Conservation (phyloP, 2,888 invertebrate genomes). For the Rhagium mordax region DNA sequence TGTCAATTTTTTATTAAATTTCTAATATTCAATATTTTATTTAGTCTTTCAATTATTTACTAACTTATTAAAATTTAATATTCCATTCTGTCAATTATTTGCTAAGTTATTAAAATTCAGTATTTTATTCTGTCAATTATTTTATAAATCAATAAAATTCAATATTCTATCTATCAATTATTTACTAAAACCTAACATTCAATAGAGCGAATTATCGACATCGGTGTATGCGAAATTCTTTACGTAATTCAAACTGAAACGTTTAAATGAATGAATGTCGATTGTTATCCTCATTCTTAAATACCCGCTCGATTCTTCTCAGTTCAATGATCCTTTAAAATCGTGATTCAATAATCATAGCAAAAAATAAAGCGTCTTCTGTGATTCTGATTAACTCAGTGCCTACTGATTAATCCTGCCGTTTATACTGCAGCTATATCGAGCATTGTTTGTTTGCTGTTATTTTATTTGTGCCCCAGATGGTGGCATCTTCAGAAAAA, state of each 20-base stretch:
- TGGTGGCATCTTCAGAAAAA: not conserved
- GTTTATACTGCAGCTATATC: not conserved
- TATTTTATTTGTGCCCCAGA: not conserved
- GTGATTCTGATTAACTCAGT: not conserved
- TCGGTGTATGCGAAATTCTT: not conserved
- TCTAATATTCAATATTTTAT: too few species aligned
- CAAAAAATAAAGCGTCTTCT: not conserved
- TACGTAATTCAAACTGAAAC: not conserved
- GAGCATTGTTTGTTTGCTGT: not conserved
- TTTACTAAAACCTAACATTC: too few species aligned
- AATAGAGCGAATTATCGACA: too few species aligned
- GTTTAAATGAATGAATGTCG: not conserved
- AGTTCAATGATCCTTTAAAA: not conserved
- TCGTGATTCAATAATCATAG: not conserved
- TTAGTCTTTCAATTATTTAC: too few species aligned
- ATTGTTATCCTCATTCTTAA: not conserved
- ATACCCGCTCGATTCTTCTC: not conserved
- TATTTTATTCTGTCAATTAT: too few species aligned
- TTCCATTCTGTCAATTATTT: too few species aligned
- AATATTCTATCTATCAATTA: too few species aligned
- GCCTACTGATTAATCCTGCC: not conserved
- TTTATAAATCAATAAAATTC: too few species aligned
- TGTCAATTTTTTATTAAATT: too few species aligned
- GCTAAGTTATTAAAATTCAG: too few species aligned
- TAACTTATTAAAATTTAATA: too few species aligned